These are phyloP conservation scores for Telmatherina bonti DNA, from an alignment of 2,797 vertebrate species.

Conservation along the genomic window DNA sequence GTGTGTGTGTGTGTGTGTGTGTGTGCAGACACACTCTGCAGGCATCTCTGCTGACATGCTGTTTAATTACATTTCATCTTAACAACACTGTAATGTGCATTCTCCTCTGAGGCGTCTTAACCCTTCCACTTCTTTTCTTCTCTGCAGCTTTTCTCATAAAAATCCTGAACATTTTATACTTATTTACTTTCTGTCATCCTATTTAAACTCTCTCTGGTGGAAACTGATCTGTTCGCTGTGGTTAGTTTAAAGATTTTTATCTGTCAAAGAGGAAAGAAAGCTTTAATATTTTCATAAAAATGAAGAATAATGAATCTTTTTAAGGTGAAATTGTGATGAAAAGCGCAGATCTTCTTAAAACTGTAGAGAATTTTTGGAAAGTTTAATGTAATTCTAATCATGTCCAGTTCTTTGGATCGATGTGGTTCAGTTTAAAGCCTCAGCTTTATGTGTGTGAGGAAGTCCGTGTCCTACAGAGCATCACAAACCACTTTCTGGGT, in stretches of 20 bases:
- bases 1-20: conserved; percentile 38
- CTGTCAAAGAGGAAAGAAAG: too few relatives aligned
- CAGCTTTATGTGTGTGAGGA: too few relatives aligned
- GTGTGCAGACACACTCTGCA: conserved; percentile 34
- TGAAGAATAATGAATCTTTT: too few relatives aligned
- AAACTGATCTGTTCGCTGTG: neutral
- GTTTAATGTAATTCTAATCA: too few relatives aligned
- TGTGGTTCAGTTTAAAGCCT: too few relatives aligned
- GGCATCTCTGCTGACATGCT: conserved; percentile 26
- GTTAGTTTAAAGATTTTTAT: neutral
- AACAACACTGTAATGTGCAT: neutral
- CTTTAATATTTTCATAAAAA: too few relatives aligned
- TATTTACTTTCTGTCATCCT: neutral
- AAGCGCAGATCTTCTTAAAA: too few relatives aligned
- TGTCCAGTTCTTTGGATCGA: too few relatives aligned
- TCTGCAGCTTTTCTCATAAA: neutral
- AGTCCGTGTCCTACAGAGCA: too few relatives aligned
- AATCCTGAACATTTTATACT: neutral
- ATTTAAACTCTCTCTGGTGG: neutral
- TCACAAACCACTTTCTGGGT: too few relatives aligned
- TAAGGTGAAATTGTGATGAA: too few relatives aligned
- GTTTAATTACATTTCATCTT: conserved; percentile 32
- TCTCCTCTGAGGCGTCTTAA: conserved; percentile 19
- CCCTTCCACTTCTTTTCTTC: conserved; percentile 5
- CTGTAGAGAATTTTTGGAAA: too few relatives aligned